phyloP scores from a whole-genome alignment of 1,140 invertebrate genomes.

The Drosophila rhopaloa region DNA sequence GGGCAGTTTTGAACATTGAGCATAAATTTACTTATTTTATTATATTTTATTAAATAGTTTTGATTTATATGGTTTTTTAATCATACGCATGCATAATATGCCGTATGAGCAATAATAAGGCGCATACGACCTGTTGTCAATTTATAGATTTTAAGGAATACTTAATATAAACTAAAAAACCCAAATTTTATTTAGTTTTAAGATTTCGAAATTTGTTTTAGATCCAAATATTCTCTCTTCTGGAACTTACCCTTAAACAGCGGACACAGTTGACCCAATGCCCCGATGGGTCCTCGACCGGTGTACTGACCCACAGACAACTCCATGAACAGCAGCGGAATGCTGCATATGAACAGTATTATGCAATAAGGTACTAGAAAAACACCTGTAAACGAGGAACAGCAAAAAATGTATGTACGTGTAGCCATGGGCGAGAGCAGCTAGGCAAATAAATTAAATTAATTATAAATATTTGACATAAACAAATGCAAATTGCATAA shows the following conservation, averaged over 20 bases:
- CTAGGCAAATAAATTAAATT: slow-evolving; percentile 75
- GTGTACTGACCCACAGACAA: slow-evolving; percentile 93
- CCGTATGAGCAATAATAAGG: not conserved
- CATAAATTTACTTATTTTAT: too few species aligned
- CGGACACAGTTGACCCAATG: slow-evolving; percentile 92
- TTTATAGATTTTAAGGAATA: too few species aligned
- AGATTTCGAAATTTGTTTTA: too few species aligned
- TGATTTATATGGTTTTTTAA: too few species aligned
- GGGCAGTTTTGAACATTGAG: not conserved
- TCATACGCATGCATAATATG: not conserved
- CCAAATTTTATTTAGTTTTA: not conserved
- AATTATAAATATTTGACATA: slow-evolving; percentile 80
- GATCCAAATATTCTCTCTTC: not conserved
- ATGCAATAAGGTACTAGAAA: slow-evolving; percentile 94
- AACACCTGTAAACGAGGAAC: slow-evolving; percentile 87
- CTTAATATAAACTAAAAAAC: too few species aligned
- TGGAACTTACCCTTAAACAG: slow-evolving; percentile 91
- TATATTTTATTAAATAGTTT: too few species aligned
- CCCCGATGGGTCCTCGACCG: slow-evolving; percentile 92
- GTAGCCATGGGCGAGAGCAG: slow-evolving; percentile 41
- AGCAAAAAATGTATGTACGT: slow-evolving; percentile 24
- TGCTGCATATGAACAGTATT: slow-evolving; percentile 91
- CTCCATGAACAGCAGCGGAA: slow-evolving; percentile 94
- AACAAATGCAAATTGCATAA: slow-evolving; percentile 66
- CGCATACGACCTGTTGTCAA: slow-evolving; percentile 14